Base-by-base conservation (phyloP, 2,888 invertebrate genomes). In the Melanchra persicariae region DNA sequence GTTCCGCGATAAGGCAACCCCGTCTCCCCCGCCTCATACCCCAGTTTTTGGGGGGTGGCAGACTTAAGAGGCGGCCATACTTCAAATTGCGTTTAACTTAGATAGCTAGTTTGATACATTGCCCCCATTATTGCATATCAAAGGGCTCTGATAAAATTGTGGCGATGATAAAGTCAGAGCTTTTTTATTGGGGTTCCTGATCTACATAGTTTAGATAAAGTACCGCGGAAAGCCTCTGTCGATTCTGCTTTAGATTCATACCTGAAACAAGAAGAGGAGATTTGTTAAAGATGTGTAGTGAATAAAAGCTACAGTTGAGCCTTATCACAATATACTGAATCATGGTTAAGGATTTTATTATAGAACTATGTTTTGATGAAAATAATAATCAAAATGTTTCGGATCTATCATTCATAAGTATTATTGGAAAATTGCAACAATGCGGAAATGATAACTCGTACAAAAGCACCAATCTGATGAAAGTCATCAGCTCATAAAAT, bases 41-140 rank as follows among this genome's bases (percentile, higher is more conserved):
- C 87, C 88, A 83, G 85, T 87, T 91, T 94, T 94, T 91, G 87
- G 91, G 93, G 92, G 94, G 92, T 89, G 90, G 90, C 85, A 90
- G 91, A 90, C 94, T 95, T 95, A 93, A 95, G 94, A 94, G 92
- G 89, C 91, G 90, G 93, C 93, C 93, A 94, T 95, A 94, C 95
- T 94, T 96, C 95, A 96, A 95, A 95, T 94, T 93, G 94, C 93
- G 94, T 95, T 95, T 94, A 94, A 95, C 90, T 95, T 93, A 94
- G 94, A 94, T 94, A 95, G 93, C 94, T 94, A 93, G 93, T 95
- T 94, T 95, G 95, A 96, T 95, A 94, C 92, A 96, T 96, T 89
- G 92, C 91, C 88, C 82, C 94, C 93, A 92, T 94, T 95, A 95
- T 95, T 95, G 94, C 95, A 94, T 95, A 95, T 95, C 93, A 93